phyloP scores from a whole-genome alignment of 2,113 vertebrate genomes.

The Phalacrocorax brasilianus region DNA sequence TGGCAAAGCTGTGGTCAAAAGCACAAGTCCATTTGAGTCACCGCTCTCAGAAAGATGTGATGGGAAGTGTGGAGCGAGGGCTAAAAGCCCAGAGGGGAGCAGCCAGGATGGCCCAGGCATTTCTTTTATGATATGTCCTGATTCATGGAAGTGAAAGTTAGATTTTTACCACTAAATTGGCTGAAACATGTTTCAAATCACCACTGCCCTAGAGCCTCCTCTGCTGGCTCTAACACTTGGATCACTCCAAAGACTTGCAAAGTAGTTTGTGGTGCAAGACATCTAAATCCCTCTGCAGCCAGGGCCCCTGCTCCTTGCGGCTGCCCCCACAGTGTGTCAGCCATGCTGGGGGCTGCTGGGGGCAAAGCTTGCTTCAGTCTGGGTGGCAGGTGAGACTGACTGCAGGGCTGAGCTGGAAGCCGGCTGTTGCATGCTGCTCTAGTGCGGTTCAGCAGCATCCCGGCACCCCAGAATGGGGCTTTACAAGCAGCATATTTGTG shows the following conservation, averaged over 20 bases:
- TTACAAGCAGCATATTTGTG: neutral
- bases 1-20: neutral
- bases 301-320: neutral
- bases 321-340: neutral
- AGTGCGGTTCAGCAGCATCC: neutral
- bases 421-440: neutral
- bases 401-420: neutral
- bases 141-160: neutral
- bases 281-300: neutral
- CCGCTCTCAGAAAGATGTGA: neutral
- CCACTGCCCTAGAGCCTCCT: neutral
- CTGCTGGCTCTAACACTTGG: neutral
- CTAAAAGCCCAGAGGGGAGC: neutral
- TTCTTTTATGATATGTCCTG: neutral
- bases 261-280: neutral
- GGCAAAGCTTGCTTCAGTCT: neutral
- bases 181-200: neutral
- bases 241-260: neutral
- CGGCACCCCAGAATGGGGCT: rapidly evolving
- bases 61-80: neutral
- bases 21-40: neutral
- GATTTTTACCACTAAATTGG: neutral
- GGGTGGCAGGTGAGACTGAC: neutral
- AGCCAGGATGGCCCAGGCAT: neutral
- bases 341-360: too few species aligned